Conservation (phyloP, 2,797 vertebrate genomes). For the Onychomys torridus region DNA sequence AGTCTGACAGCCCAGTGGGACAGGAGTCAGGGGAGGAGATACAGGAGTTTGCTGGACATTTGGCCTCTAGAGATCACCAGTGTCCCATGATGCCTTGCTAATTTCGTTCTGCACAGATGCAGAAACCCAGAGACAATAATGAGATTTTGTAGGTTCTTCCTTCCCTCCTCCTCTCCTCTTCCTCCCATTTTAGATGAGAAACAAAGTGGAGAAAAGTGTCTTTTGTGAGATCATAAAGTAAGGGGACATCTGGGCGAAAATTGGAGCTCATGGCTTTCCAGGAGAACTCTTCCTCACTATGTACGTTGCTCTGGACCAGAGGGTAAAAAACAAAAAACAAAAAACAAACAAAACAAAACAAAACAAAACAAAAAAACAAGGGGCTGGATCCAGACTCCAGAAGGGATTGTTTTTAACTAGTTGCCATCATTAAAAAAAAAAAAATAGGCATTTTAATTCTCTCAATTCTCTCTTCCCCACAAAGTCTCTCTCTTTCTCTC, state of each 20-base stretch:
- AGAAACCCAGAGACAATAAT: neutral
- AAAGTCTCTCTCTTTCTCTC: neutral
- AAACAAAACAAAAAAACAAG: neutral
- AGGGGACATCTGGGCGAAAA: neutral
- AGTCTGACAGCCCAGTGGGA: neutral
- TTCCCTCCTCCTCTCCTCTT: neutral
- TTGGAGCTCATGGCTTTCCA: neutral
- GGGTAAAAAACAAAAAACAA: neutral
- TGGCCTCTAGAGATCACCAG: neutral
- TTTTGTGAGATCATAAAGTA: neutral
- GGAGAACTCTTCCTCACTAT: neutral
- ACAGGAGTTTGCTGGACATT: neutral
- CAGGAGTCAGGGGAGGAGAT: neutral
- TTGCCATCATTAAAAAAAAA: neutral
- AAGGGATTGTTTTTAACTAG: constrained; percentile 6
- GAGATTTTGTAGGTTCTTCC: neutral
- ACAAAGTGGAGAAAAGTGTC: neutral
- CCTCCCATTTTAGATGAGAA: neutral
- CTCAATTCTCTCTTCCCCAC: neutral
- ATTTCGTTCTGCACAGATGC: neutral
- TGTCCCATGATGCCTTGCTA: neutral
- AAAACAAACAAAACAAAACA: neutral
- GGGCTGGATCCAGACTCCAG: neutral
- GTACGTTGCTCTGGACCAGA: neutral
- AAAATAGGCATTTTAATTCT: constrained; percentile 14